Evolutionary conservation across 2,888 invertebrate species (phyloP), one percentile per base, ranked within the genome.

Genomic region (Altica lythri): DNA sequence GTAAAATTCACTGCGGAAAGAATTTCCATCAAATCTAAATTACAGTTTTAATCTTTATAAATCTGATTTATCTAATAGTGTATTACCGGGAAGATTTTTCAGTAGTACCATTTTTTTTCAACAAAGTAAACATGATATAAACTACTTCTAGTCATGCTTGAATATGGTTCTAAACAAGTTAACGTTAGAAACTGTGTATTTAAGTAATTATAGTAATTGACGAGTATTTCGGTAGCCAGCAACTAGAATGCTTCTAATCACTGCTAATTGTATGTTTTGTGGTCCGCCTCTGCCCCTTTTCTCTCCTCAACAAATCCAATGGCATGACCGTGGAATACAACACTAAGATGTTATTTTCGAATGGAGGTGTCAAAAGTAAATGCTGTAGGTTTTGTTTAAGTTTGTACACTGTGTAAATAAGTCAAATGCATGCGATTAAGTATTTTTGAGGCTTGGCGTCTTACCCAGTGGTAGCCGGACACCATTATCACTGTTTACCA

Each of bases 211-310:
- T 74, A 73, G 63, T 69, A 68, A 65, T 69, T 69, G 69, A 71
- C 70, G 75, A 68, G 76, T 76, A 76, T 74, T 75, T 75, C 76
- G 73, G 76, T 75, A 73, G 75, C 75, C 62, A 67, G 69, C 72
- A 74, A 73, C 72, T 71, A 73, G 73, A 66, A 63, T 68, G 66
- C 65, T 69, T 71, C 74, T 75, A 75, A 75, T 74, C 73, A 74
- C 71, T 71, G 74, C 74, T 74, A 75, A 73, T 73, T 73, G 72
- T 67, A 69, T 68, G 68, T 71, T 68, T 71, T 71, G 68, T 67
- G 59, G 52, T 68, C 67, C 67, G 37, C 43, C 57, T 57, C 56
- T 40, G 48, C 50, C 57, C 57, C 49, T 61, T 65, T 62, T 64
- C 14, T 38, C 57, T 53, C 43, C 50, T 47, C 57, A 12, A 29